A percentile compares a stretch with the other conserved stretches of the same genome.
phyloP scores from a whole-genome alignment of 2,888 invertebrate genomes.

The Tetragonula carbonaria region DNA sequence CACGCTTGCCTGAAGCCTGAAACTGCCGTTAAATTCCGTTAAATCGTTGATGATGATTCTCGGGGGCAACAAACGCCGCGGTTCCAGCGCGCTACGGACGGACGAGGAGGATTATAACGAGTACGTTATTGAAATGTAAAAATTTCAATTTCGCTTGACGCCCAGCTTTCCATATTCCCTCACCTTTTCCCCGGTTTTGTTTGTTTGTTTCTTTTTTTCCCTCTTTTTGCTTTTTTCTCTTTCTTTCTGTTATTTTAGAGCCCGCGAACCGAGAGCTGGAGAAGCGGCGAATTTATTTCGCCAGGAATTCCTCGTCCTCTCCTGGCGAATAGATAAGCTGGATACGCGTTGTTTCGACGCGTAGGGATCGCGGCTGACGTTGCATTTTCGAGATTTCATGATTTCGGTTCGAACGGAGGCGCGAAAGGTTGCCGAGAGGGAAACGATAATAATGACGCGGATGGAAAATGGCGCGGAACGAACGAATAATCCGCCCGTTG shows the following conservation, averaged over 20 bases:
- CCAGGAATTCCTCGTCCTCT: not conserved
- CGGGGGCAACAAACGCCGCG: not conserved
- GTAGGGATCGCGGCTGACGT: no score
- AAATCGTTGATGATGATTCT: constrained; percentile 45
- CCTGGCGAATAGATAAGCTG: not conserved
- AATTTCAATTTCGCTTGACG: constrained; percentile 31
- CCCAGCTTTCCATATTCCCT: not conserved
- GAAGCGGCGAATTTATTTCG: constrained; percentile 6
- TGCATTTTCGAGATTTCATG: constrained; percentile 17
- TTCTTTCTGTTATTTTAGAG: not conserved
- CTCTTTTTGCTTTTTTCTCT: not conserved
- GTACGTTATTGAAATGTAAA: constrained; percentile 29
- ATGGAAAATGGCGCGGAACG: constrained; percentile 45
- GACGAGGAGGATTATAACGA: constrained; percentile 7
- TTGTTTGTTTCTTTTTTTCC: not conserved
- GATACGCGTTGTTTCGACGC: constrained; percentile 3
- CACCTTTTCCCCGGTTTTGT: not conserved
- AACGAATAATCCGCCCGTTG: constrained; percentile 33
- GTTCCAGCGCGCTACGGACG: not conserved
- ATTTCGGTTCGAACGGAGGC: constrained; percentile 17
- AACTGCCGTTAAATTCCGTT: constrained; percentile 16
- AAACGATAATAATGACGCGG: constrained; percentile 47
- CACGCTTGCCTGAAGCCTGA: no score
- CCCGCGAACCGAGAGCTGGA: not conserved
- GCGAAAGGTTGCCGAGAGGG: not conserved